Conservation (phyloP, 2,888 invertebrate species). For the Lithophane semibrunnea region DNA sequence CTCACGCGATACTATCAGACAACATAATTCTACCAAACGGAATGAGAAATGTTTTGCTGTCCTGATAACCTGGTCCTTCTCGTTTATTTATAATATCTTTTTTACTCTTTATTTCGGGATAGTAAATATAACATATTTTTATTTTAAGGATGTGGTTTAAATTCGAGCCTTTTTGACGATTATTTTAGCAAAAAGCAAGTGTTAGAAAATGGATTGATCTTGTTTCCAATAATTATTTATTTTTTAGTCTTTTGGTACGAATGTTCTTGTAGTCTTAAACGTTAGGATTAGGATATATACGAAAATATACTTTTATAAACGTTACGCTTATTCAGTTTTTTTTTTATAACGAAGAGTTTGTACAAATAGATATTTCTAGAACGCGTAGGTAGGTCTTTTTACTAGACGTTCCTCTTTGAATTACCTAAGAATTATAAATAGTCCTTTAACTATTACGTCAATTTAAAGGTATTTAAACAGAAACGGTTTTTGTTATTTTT, state of each 20-base stretch:
- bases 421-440: not conserved
- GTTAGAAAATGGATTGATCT: not conserved
- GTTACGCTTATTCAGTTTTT: not conserved
- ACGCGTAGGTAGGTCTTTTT: not conserved
- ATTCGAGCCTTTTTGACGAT: not conserved
- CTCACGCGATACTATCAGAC: constrained; percentile 66
- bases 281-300: no score
- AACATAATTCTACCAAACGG: constrained; percentile 59
- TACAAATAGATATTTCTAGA: not conserved
- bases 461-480: not conserved
- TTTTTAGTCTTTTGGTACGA: not conserved
- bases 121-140: not conserved
- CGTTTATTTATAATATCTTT: constrained; percentile 17
- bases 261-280: not conserved
- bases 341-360: no score
- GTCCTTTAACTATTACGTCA: not conserved
- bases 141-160: not conserved
- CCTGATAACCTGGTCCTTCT: constrained; percentile 28
- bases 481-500: not conserved
- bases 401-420: not conserved
- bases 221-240: not conserved
- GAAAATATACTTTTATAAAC: not conserved
- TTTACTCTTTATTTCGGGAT: constrained; percentile 5
- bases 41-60: constrained; percentile 41
- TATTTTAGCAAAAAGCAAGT: not conserved